Evolutionary conservation across 2,113 vertebrate species (phyloP).

Genomic region (Heterochromis multidens): DNA sequence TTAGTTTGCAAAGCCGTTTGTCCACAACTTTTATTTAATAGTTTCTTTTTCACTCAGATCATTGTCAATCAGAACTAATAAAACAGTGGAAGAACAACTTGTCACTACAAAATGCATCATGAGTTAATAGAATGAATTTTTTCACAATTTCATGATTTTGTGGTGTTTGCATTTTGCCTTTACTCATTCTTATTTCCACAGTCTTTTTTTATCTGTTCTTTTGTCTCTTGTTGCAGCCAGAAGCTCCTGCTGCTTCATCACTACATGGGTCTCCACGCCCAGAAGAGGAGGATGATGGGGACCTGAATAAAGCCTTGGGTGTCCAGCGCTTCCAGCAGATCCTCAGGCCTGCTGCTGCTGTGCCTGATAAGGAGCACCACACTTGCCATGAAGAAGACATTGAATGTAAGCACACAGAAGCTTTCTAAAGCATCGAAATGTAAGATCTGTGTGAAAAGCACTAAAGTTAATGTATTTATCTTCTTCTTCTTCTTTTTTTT

Average conservation of each 20-base stretch:
- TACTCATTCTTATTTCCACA: background rate
- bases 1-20: no score
- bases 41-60: no score
- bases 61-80: no score
- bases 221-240: slow-evolving; percentile 68
- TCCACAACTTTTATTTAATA: no score
- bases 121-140: background rate
- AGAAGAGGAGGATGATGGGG: slow-evolving; percentile 83
- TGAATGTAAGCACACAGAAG: slow-evolving; percentile 78
- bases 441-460: background rate
- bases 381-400: slow-evolving; percentile 93
- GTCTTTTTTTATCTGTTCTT: background rate
- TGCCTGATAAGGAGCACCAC: slow-evolving; percentile 85
- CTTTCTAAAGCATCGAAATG: background rate
- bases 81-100: no score
- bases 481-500: no score
- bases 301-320: slow-evolving; percentile 88
- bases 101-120: background rate
- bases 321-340: slow-evolving; percentile 93
- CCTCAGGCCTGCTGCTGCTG: slow-evolving; percentile 75
- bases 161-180: background rate
- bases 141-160: background rate
- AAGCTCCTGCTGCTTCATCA: slow-evolving; percentile 66
- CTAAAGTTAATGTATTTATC: background rate
- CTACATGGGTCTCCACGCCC: slow-evolving; percentile 38